Base-by-base conservation (phyloP, 2,888 invertebrate genomes). In the Leptinotarsa rubiginosa region DNA sequence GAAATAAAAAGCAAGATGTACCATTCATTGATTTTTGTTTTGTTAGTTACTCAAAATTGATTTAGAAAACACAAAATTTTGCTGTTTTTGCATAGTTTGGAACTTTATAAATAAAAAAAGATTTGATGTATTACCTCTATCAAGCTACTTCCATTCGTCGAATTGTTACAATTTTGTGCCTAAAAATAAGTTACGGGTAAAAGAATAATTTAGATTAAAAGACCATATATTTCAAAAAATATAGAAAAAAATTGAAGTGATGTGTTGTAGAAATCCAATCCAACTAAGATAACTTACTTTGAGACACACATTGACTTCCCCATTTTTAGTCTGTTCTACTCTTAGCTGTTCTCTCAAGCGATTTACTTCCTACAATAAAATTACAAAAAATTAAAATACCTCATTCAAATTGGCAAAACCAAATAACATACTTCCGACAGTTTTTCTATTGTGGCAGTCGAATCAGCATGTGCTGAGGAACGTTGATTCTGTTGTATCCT, bases 131-230 rank as follows among this genome's bases (percentile, higher is more conserved):
- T 79, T 81, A 83, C 83, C 79, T 80, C 79, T 74, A 81, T 77
- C 69, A 83, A 76, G 65, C 81, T 76, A 73, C 83, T 78, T 73
- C 84, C 84, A 79, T 84, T 84, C 75, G 82, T 82, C 65, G 83
- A 78, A 77, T 77, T 82, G 76, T 72, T 76, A 71, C 77, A 80
- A 77, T 79, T 83, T 78, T 79, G 82, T 78, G 80, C 81, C 81
- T 80, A 78, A 78, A 81, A 82, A 74, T 52, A 71, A 56, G 73
- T 59, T 56, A 66, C 22, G n/a, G 7, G 52, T 49, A 70, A 41
- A 16, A 47, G 67, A 64, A 41, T 25, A n/a, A 5, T 56, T 15
- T 15, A 22, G 15, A n/a, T 72, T 10, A 2, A 31, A 68, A 68
- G 12, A 70, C n/a, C 15, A 50, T 50, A 50, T 50, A 50, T 50